phyloP scores from a whole-genome alignment of 2,113 vertebrate species.

The Sardina pilchardus region DNA sequence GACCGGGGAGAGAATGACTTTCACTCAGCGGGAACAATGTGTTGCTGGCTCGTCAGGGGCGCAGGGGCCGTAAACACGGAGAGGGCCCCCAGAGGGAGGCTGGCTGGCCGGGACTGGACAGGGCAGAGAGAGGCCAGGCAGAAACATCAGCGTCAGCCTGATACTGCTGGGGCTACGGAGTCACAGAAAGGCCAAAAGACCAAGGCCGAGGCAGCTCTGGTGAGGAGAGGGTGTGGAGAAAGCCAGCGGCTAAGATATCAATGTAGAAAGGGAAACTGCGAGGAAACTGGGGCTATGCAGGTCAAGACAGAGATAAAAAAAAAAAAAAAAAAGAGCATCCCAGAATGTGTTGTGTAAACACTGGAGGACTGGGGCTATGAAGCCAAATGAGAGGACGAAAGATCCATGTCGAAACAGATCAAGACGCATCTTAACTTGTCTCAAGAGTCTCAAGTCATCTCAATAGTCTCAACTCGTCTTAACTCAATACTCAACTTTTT shows the following conservation, averaged over 20 bases:
- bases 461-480: too few relatives aligned
- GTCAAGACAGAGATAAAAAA: too few relatives aligned
- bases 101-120: not conserved
- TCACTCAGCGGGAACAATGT: constrained; percentile 26
- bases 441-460: not conserved
- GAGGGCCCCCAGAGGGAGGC: constrained; percentile 21
- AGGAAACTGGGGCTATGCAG: not conserved
- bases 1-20: constrained; percentile 19
- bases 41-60: constrained; percentile 20
- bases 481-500: not conserved
- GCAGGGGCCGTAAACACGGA: constrained; percentile 27
- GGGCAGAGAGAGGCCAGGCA: not conserved
- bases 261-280: not conserved
- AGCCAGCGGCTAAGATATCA: not conserved
- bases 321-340: not conserved
- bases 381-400: not conserved
- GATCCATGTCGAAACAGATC: not conserved
- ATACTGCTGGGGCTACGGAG: not conserved
- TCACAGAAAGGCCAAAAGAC: not conserved
- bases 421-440: not conserved
- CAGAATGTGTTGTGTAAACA: not conserved
- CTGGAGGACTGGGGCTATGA: not conserved
- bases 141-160: not conserved
- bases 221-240: not conserved
- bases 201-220: not conserved